These are phyloP conservation scores for Enhydra lutris DNA, from an alignment of 2,113 vertebrate genomes.

Conservation along the genomic window DNA sequence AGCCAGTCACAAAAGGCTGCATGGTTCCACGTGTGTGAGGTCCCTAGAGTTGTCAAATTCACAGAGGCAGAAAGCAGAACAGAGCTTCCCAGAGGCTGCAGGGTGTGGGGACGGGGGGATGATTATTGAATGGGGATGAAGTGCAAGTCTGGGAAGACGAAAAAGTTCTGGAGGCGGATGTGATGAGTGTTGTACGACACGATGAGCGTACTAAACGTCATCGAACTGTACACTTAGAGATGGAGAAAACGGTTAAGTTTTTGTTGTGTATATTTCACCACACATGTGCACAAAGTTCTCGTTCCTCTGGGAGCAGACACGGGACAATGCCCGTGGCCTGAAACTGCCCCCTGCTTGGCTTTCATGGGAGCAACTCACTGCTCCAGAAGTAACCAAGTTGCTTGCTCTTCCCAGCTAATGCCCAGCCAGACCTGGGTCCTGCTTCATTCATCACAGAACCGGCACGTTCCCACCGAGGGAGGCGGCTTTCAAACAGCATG, in stretches of 20 bases:
- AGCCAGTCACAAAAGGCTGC: not conserved
- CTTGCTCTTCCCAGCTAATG: not conserved
- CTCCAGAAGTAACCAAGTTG: not conserved
- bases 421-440: too few relatives aligned
- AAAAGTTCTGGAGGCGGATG: not conserved
- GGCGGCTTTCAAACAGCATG: not conserved
- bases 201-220: not conserved
- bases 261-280: not conserved
- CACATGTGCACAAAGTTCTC: not conserved
- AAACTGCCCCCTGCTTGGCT: not conserved
- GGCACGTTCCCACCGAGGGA: not conserved
- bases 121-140: not conserved
- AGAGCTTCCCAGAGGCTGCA: rapidly evolving
- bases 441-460: not conserved
- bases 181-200: rapidly evolving
- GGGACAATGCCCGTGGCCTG: not conserved
- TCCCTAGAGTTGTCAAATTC: not conserved
- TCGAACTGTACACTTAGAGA: not conserved
- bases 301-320: not conserved
- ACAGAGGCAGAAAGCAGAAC: rapidly evolving
- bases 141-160: not conserved
- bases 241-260: not conserved
- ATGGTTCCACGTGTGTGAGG: rapidly evolving
- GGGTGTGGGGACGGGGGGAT: not conserved
- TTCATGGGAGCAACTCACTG: not conserved